A percentile compares a stretch with the other conserved stretches of the same genome.
phyloP scores from a whole-genome alignment of 2,888 invertebrate species.

The Eurytoma californica region DNA sequence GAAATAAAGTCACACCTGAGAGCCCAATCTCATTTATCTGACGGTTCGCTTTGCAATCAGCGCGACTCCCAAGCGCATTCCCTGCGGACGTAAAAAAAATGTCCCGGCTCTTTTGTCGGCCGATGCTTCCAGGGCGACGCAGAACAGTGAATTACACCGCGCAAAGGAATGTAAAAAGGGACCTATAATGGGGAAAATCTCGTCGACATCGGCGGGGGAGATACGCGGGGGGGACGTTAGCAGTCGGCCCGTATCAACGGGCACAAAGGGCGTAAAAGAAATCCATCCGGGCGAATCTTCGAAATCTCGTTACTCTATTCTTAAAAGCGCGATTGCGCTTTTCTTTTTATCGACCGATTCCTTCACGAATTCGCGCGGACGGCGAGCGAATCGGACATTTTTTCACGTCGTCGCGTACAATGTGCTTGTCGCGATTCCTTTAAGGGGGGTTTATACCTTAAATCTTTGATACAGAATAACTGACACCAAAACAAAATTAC shows the following conservation, averaged over 20 bases:
- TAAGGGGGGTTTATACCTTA: no score
- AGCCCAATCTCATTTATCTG: constrained; percentile 3
- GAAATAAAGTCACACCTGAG: constrained; percentile 5
- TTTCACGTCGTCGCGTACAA: constrained; percentile 34
- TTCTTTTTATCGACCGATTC: neutral
- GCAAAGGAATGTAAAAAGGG: constrained; percentile 38
- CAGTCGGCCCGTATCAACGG: constrained; percentile 41
- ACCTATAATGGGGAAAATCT: constrained; percentile 34
- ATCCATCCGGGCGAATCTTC: constrained; percentile 44
- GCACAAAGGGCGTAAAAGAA: constrained; percentile 48
- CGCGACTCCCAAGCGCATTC: neutral
- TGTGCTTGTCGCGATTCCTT: constrained; percentile 20
- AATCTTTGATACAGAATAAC: no score
- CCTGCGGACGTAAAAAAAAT: constrained; percentile 6
- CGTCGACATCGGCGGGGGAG: neutral
- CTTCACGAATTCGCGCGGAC: no score
- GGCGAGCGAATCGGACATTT: constrained; percentile 28
- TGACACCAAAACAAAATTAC: no score
- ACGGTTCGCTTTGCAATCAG: constrained; percentile 7
- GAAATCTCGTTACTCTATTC: constrained; percentile 42
- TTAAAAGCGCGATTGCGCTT: constrained; percentile 44
- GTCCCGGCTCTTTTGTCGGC: neutral
- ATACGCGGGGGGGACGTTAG: neutral
- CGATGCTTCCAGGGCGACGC: neutral
- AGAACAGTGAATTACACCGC: constrained; percentile 18